Conservation (phyloP, 2,797 vertebrate species). For the Sorex maritimensis region DNA sequence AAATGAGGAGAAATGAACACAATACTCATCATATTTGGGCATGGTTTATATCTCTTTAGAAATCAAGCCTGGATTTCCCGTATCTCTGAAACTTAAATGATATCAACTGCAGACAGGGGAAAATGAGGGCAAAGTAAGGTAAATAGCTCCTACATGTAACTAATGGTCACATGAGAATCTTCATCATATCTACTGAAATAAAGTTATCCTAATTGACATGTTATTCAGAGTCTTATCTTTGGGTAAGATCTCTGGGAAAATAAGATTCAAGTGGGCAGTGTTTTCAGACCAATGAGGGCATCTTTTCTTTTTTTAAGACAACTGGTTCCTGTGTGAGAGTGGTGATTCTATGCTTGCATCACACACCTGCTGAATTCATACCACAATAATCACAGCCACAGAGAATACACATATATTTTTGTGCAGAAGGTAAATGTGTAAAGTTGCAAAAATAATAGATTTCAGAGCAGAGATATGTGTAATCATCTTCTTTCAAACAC, state of each 20-base stretch:
- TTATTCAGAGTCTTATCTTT: conserved; percentile 47
- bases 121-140: conserved; percentile 3
- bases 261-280: conserved; percentile 53
- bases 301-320: conserved; percentile 8
- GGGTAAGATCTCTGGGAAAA: conserved; percentile 64
- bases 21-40: not conserved
- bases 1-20: conserved; percentile 40
- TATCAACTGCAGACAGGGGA: not conserved
- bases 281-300: not conserved
- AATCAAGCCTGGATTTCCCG: conserved; percentile 31
- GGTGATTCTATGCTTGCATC: conserved; percentile 44
- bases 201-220: not conserved
- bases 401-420: not conserved
- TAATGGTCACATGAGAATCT: not conserved
- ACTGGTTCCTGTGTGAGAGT: conserved; percentile 35
- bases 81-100: conserved; percentile 13
- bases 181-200: not conserved
- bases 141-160: conserved; percentile 42
- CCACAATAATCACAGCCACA: conserved; percentile 63
- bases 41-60: conserved; percentile 8
- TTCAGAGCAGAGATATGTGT: not conserved
- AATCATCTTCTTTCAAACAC: not conserved
- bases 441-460: not conserved
- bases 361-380: conserved; percentile 74
- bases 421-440: not conserved